Conservation (phyloP, 2,888 invertebrate genomes). For the Drosophila nigricruria region DNA sequence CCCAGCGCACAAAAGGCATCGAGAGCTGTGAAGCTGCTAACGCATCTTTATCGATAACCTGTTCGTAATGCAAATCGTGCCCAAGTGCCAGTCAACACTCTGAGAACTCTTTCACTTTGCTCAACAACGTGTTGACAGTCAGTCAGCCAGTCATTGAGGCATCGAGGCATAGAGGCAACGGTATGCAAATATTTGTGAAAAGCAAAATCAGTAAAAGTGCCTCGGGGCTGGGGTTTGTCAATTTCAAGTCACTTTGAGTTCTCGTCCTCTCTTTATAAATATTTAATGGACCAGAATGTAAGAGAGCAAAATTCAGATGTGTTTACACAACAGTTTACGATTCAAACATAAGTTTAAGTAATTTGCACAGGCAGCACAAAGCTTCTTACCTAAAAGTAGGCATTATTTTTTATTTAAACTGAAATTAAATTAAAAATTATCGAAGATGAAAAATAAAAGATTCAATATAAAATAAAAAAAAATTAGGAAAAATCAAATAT, state of each 20-base stretch:
- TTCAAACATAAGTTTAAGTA: slow-evolving; percentile 31
- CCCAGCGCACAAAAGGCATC: slow-evolving; percentile 18
- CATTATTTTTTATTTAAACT: too few relatives aligned
- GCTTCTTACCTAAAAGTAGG: not conserved
- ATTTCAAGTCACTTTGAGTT: slow-evolving; percentile 74
- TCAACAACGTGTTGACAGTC: slow-evolving; percentile 43
- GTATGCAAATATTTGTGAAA: slow-evolving; percentile 73
- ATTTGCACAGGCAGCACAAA: not conserved
- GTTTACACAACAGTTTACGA: slow-evolving; percentile 44
- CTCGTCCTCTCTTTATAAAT: slow-evolving; percentile 69
- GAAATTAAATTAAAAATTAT: not conserved
- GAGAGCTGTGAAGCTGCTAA: slow-evolving; percentile 18
- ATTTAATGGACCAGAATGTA: slow-evolving; percentile 74
- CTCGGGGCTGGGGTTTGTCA: slow-evolving; percentile 47
- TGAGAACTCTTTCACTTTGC: slow-evolving; percentile 60
- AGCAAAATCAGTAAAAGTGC: slow-evolving; percentile 72
- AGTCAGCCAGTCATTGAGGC: slow-evolving; percentile 15
- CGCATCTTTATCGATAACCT: slow-evolving; percentile 39
- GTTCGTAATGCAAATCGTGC: slow-evolving; percentile 75
- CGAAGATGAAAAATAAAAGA: not conserved
- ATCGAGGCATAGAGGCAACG: slow-evolving; percentile 38
- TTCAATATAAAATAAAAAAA: too few relatives aligned
- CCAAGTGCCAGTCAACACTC: slow-evolving; percentile 59
- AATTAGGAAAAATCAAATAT: not conserved
- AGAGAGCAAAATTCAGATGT: slow-evolving; percentile 50